A percentile compares a stretch with the other conserved stretches of the same genome.
phyloP scores from a whole-genome alignment of 2,797 vertebrate species.

The Adrianichthys oophorus region DNA sequence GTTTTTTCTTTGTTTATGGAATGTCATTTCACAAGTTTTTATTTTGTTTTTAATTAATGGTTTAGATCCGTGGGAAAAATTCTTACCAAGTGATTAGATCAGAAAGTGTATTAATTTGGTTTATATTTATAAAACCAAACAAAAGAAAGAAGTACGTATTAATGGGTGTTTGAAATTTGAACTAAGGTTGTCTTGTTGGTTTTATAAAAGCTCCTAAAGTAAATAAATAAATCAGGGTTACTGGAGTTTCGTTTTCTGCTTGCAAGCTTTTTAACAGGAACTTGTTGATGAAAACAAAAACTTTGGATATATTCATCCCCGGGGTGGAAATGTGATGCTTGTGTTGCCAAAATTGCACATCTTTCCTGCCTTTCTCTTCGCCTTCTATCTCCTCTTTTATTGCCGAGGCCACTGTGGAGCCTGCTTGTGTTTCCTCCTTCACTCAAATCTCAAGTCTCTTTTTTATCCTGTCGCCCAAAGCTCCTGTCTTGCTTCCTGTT shows the following conservation, averaged over 20 bases:
- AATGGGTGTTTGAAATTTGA: too few species aligned
- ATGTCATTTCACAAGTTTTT: too few species aligned
- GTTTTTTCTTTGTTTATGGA: too few species aligned
- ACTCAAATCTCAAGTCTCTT: slow-evolving; percentile 26
- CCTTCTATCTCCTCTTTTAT: slow-evolving; percentile 26
- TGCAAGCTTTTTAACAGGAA: slow-evolving; percentile 6
- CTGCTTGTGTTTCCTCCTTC: slow-evolving; percentile 30
- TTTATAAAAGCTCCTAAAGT: too few species aligned
- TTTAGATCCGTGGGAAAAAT: too few species aligned
- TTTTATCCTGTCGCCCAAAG: slow-evolving; percentile 37
- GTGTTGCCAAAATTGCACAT: slow-evolving; percentile 22
- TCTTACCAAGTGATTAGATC: too few species aligned
- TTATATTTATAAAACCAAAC: too few species aligned
- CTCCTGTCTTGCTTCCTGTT: neutral
- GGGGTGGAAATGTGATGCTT: slow-evolving; percentile 12
- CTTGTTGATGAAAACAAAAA: slow-evolving; percentile 2
- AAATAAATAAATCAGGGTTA: neutral
- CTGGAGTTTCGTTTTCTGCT: slow-evolving; percentile 19
- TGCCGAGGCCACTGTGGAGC: slow-evolving; percentile 26
- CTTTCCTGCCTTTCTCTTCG: slow-evolving; percentile 16
- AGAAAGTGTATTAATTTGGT: too few species aligned
- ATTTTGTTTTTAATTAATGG: too few species aligned
- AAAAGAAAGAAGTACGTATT: too few species aligned
- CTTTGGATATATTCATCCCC: slow-evolving; percentile 2
- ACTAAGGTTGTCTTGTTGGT: too few species aligned